A percentile compares a stretch with the other conserved stretches of the same genome.
phyloP scores from a whole-genome alignment of 2,113 vertebrate species.

The Campylomormyrus numenius region DNA sequence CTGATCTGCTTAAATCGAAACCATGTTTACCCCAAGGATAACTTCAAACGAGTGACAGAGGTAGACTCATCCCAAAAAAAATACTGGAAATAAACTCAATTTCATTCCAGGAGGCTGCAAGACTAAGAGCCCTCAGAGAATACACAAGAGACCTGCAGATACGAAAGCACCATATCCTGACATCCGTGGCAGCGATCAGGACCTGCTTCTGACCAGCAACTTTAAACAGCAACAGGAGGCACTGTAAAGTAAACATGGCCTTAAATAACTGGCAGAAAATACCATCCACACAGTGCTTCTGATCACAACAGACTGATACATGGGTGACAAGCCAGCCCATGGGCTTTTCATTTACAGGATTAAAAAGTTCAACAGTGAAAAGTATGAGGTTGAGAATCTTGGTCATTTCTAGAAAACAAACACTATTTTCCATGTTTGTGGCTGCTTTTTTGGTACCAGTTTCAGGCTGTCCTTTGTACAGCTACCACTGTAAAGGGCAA shows the following conservation, averaged over 20 bases:
- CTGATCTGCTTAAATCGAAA: background rate
- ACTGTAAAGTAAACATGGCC: background rate
- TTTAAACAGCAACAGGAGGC: background rate
- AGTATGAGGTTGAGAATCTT: background rate
- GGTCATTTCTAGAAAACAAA: background rate
- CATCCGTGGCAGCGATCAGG: background rate
- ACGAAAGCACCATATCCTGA: background rate
- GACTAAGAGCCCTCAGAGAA: background rate
- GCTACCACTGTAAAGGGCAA: background rate
- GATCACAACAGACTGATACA: background rate
- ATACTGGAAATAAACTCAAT: background rate
- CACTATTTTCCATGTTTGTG: background rate
- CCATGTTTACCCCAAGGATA: background rate
- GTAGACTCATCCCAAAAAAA: background rate
- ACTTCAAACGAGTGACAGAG: background rate
- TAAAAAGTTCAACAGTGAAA: background rate
- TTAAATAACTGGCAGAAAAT: background rate
- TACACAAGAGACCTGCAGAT: background rate
- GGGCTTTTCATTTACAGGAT: background rate
- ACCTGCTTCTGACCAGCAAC: background rate
- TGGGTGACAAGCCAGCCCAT: background rate
- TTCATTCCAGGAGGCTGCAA: background rate
- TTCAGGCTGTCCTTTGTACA: background rate
- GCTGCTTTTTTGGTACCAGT: background rate
- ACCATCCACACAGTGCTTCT: background rate